Evolutionary conservation across 2,113 vertebrate genomes (phyloP).

Genomic region (Poeciliopsis occidentalis): DNA sequence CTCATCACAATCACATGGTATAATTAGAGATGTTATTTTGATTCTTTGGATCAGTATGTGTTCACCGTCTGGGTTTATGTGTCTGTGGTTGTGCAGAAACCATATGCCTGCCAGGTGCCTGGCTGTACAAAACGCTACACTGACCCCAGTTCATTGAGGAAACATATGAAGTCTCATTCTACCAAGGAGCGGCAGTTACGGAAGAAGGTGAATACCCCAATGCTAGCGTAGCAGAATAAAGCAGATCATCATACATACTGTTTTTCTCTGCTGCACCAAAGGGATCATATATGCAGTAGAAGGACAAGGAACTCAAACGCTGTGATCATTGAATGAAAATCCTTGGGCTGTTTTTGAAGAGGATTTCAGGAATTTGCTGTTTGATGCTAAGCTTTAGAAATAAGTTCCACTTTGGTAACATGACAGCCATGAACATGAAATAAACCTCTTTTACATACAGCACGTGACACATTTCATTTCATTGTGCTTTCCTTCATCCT

Average conservation of each 20-base stretch:
- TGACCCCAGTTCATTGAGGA: slow-evolving; percentile 96
- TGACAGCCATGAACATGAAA: slow-evolving; percentile 10
- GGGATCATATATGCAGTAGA: background rate
- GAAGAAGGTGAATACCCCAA: slow-evolving; percentile 84
- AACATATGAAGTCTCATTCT: slow-evolving; percentile 96
- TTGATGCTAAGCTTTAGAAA: background rate
- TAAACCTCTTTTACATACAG: slow-evolving; percentile 1
- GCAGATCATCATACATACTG: background rate
- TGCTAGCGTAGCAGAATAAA: too few species aligned
- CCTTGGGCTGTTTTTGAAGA: slow-evolving; percentile 2
- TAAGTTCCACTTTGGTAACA: slow-evolving; percentile 1
- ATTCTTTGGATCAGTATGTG: background rate
- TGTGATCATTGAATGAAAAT: background rate
- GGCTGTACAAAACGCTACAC: slow-evolving; percentile 96
- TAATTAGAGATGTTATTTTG: slow-evolving; percentile 4
- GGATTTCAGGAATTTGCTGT: background rate
- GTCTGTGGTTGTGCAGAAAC: slow-evolving; percentile 84
- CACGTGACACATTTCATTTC: slow-evolving; percentile 10
- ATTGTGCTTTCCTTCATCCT: slow-evolving; percentile 20
- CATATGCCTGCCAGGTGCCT: slow-evolving; percentile 94
- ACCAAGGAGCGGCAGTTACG: slow-evolving; percentile 90
- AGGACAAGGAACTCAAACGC: background rate
- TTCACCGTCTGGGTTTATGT: background rate
- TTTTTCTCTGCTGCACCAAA: too few species aligned
- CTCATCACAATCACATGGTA: background rate